Evolutionary conservation across 2,113 vertebrate genomes (phyloP).

Genomic region (Gymnocephalus cernua): DNA sequence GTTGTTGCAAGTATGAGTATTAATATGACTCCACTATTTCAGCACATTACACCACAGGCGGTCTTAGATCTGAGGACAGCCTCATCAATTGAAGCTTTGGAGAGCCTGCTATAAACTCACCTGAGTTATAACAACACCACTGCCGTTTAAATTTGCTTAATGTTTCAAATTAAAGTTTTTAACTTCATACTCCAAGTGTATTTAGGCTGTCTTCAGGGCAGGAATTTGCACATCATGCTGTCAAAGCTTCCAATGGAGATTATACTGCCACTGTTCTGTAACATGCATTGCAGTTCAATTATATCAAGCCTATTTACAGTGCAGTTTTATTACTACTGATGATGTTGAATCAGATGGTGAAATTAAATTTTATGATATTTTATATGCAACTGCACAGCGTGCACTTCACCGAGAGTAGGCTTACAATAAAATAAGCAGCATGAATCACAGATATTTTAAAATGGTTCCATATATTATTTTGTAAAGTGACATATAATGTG

Average conservation of each 20-base stretch:
- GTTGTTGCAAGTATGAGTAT: not conserved
- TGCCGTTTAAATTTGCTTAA: not conserved
- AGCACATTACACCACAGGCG: slow-evolving; percentile 22
- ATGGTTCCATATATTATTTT: not conserved
- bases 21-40: slow-evolving; percentile 10
- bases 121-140: not conserved
- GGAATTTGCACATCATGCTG: not conserved
- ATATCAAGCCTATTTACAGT: not conserved
- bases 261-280: not conserved
- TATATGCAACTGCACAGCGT: not conserved
- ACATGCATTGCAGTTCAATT: not conserved
- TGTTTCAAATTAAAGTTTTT: not conserved
- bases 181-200: not conserved
- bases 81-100: slow-evolving; percentile 24
- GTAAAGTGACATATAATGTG: not conserved
- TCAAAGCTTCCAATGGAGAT: not conserved
- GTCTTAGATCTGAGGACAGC: slow-evolving; percentile 8
- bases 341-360: not conserved
- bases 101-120: not conserved
- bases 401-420: not conserved
- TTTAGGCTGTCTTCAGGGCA: not conserved
- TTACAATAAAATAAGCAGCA: not conserved
- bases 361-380: not conserved
- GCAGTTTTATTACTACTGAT: not conserved
- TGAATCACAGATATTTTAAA: not conserved